phyloP scores from a whole-genome alignment of 2,888 invertebrate species.

The Drosophila multiciliata region DNA sequence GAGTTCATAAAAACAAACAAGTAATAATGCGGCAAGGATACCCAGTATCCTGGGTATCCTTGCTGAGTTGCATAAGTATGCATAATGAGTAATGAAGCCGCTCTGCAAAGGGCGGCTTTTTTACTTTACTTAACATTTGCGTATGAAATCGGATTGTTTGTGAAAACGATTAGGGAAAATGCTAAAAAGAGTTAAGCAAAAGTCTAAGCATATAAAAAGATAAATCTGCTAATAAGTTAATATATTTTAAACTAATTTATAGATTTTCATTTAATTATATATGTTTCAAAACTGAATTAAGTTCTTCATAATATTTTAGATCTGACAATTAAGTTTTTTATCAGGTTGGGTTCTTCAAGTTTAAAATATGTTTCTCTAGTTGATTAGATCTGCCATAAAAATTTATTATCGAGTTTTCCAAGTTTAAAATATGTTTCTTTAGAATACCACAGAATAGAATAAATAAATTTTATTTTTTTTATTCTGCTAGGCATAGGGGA shows the following conservation, averaged over 20 bases:
- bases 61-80: not conserved
- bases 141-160: not conserved
- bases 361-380: not conserved
- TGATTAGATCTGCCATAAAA: not conserved
- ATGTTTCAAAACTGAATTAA: too few relatives aligned
- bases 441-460: not conserved
- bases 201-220: not conserved
- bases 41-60: not conserved
- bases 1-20: constrained; percentile 22
- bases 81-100: not conserved
- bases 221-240: not conserved
- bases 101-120: not conserved
- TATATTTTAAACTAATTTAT: not conserved
- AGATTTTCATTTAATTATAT: too few relatives aligned
- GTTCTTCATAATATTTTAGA: too few relatives aligned
- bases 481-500: not conserved
- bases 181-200: not conserved
- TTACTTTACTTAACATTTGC: not conserved
- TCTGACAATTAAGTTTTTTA: not conserved
- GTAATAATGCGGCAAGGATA: constrained; percentile 8
- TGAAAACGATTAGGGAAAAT: not conserved
- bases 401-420: not conserved
- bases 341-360: not conserved
- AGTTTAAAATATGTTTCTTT: not conserved
- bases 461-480: not conserved